Evolutionary conservation across 92 coral and sea anemone species (phyloP).

Genomic region (Pocillopora grandis): DNA sequence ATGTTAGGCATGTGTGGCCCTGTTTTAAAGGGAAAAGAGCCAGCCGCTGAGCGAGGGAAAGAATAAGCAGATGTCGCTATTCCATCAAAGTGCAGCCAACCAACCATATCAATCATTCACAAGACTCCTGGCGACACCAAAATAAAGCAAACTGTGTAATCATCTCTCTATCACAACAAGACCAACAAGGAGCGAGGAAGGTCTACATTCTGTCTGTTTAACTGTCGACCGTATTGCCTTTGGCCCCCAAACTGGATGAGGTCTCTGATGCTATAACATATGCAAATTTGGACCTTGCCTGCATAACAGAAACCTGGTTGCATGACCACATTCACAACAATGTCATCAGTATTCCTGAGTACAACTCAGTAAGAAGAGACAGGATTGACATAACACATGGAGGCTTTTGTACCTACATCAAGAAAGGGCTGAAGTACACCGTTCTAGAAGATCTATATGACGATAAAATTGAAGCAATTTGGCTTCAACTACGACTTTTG

Average conservation of each 20-base stretch:
- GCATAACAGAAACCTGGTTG: slow-evolving; percentile 30
- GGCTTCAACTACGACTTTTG: slow-evolving; percentile 17
- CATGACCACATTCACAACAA: neutral
- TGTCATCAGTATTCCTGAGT: slow-evolving; percentile 3
- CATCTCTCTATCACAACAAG: too few relatives aligned
- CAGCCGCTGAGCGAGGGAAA: too few relatives aligned
- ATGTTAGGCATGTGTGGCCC: too few relatives aligned
- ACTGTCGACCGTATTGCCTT: neutral
- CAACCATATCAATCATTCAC: too few relatives aligned
- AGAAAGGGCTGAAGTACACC: slow-evolving; percentile 9
- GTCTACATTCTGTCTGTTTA: too few relatives aligned
- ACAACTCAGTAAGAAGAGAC: slow-evolving; percentile 9
- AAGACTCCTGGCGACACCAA: too few relatives aligned
- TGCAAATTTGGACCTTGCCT: slow-evolving; percentile 28
- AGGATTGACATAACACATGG: slow-evolving; percentile 24
- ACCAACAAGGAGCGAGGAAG: too few relatives aligned
- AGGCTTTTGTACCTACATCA: slow-evolving; percentile 45
- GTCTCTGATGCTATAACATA: slow-evolving; percentile 1
- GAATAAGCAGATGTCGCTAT: too few relatives aligned
- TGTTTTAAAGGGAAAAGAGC: too few relatives aligned
- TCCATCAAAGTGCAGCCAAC: too few relatives aligned
- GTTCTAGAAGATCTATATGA: slow-evolving; percentile 16
- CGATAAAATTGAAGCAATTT: slow-evolving; percentile 28
- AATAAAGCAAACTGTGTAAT: too few relatives aligned
- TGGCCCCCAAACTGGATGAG: slow-evolving; percentile 42